Percentiles rank a stretch among this genome's conserved stretches.
These are phyloP conservation scores for Oncorhynchus tshawytscha DNA, from an alignment of 2,113 vertebrate genomes.

Conservation along the genomic window DNA sequence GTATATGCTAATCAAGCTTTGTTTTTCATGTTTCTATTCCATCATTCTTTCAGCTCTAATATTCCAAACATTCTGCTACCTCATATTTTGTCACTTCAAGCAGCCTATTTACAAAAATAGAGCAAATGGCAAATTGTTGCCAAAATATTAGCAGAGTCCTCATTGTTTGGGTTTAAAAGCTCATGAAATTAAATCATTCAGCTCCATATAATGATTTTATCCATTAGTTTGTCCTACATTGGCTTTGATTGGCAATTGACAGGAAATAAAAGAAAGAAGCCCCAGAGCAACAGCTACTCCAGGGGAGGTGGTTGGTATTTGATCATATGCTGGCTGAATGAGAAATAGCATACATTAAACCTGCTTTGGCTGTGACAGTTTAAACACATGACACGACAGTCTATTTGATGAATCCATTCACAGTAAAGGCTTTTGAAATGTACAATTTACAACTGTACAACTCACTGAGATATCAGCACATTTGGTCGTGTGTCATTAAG, in stretches of 20 bases:
- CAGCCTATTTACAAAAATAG: slow-evolving; percentile 50
- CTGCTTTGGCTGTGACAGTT: slow-evolving; percentile 51
- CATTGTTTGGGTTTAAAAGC: slow-evolving; percentile 41
- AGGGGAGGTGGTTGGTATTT: slow-evolving; percentile 47
- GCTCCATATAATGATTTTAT: slow-evolving; percentile 62
- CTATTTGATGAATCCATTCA: slow-evolving; percentile 36
- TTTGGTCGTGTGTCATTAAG: slow-evolving; percentile 27
- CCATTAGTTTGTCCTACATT: slow-evolving; percentile 65
- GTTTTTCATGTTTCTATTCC: slow-evolving; percentile 3
- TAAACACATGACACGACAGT: slow-evolving; percentile 56
- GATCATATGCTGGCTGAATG: slow-evolving; percentile 60
- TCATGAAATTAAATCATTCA: slow-evolving; percentile 26
- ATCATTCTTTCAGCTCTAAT: slow-evolving; percentile 17
- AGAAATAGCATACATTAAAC: slow-evolving; percentile 60
- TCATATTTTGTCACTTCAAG: slow-evolving; percentile 39
- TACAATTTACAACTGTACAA: slow-evolving; percentile 48
- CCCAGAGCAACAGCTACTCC: slow-evolving; percentile 56
- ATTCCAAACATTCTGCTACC: slow-evolving; percentile 35
- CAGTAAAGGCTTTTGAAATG: slow-evolving; percentile 48
- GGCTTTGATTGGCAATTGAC: slow-evolving; percentile 57
- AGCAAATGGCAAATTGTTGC: neutral
- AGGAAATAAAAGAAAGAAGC: slow-evolving; percentile 32
- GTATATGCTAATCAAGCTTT: slow-evolving; percentile 49
- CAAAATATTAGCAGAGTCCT: slow-evolving; percentile 36
- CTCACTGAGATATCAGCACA: slow-evolving; percentile 34